Evolutionary conservation across 2,797 vertebrate species (phyloP).

Genomic region (Epinephelus malabaricus): DNA sequence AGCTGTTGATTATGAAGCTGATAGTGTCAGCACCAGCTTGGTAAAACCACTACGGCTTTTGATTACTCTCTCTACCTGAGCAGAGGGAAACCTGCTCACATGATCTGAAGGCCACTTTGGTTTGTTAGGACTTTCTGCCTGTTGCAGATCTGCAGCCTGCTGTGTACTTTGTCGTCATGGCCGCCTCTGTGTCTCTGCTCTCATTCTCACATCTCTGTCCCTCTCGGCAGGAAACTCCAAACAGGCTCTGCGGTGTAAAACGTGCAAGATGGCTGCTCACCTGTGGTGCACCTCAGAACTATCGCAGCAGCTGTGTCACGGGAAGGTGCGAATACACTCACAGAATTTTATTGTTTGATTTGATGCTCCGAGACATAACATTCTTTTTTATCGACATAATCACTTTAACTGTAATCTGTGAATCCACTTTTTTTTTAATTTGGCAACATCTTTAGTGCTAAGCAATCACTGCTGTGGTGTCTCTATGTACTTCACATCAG

Average conservation of each 20-base stretch:
- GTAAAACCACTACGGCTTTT: conserved; percentile 37
- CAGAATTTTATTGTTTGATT: conserved; percentile 1
- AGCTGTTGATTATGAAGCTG: conserved; percentile 66
- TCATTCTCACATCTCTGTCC: conserved; percentile 37
- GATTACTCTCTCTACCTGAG: conserved; percentile 43
- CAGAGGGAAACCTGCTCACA: conserved; percentile 28
- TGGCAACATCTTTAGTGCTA: neutral
- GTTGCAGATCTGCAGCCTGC: conserved; percentile 17
- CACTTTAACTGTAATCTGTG: neutral
- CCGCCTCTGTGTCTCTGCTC: conserved; percentile 2
- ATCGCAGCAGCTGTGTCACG: conserved; percentile 91
- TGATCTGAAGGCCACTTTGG: conserved; percentile 41
- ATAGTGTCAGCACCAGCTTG: conserved; percentile 31
- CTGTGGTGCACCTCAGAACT: conserved; percentile 94
- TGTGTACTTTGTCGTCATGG: conserved; percentile 11
- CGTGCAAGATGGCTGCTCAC: conserved; percentile 93
- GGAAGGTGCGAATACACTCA: conserved; percentile 82
- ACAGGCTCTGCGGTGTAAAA: conserved; percentile 93
- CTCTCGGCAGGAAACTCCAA: conserved; percentile 91
- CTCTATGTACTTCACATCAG: too few relatives aligned
- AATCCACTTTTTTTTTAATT: neutral
- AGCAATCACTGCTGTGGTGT: neutral
- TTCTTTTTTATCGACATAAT: neutral
- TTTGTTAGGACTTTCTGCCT: conserved; percentile 21
- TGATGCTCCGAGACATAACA: neutral